Conservation (phyloP, 53 echinoderm and acorn worm genomes). For the Mesocentrotus franciscanus region DNA sequence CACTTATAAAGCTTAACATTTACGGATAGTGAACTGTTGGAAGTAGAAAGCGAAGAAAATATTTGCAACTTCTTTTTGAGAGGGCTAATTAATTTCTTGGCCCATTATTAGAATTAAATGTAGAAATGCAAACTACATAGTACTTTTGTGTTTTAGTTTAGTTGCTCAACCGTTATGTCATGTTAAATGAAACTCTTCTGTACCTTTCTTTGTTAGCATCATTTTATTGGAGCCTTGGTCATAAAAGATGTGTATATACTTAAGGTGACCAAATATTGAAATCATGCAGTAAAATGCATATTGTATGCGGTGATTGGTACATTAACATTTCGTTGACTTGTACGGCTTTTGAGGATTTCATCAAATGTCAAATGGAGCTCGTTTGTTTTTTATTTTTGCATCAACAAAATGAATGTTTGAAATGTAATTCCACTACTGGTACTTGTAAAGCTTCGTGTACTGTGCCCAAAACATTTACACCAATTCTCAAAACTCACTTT, state of each 20-base stretch:
- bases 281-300: background rate
- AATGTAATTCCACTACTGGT: too few relatives aligned
- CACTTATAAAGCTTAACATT: background rate
- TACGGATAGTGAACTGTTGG: background rate
- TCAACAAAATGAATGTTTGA: too few relatives aligned
- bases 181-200: background rate
- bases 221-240: background rate
- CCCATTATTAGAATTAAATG: background rate
- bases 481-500: too few relatives aligned
- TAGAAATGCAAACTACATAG: background rate
- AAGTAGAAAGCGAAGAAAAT: background rate
- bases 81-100: background rate
- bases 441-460: too few relatives aligned
- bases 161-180: background rate
- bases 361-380: too few relatives aligned
- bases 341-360: too few relatives aligned
- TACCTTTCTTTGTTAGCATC: background rate
- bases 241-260: background rate
- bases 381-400: too few relatives aligned
- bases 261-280: background rate
- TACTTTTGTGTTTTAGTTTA: background rate
- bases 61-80: background rate
- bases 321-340: background rate
- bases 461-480: too few relatives aligned
- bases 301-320: background rate